Percentiles rank a stretch among this genome's conserved stretches.
These are phyloP conservation scores for Corythornis madagascariensis DNA, from an alignment of 2,113 vertebrate species.

Conservation along the genomic window DNA sequence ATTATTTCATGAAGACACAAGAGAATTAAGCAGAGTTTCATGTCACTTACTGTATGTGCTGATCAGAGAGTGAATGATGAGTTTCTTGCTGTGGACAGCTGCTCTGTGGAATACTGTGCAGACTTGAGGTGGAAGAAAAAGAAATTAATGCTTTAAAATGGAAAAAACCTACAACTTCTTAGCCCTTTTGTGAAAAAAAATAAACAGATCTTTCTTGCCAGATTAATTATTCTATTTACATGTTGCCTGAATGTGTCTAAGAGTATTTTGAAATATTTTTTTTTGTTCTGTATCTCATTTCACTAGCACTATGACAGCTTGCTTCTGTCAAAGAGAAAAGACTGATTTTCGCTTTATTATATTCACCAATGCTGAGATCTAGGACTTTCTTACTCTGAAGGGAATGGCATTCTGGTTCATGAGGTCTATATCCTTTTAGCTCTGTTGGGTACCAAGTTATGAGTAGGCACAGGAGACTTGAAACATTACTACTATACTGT, in stretches of 20 bases:
- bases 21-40: conserved; percentile 62
- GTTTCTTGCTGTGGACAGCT: conserved; percentile 42
- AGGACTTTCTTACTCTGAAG: not conserved
- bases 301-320: conserved; percentile 28
- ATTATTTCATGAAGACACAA: conserved; percentile 67
- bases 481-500: not conserved
- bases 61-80: conserved; percentile 68
- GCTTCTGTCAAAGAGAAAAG: conserved; percentile 26
- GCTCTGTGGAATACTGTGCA: conserved; percentile 26
- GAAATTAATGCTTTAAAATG: conserved; percentile 35
- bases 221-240: conserved; percentile 59
- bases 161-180: not conserved
- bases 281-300: conserved; percentile 35
- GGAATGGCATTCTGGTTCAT: not conserved
- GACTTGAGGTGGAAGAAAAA: conserved; percentile 47
- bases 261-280: not conserved
- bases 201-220: conserved; percentile 46
- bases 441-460: not conserved
- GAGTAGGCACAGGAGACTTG: not conserved
- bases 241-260: conserved; percentile 21
- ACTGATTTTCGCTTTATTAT: not conserved
- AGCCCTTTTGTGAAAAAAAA: not conserved
- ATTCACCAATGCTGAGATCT: not conserved
- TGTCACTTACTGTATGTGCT: conserved; percentile 57
- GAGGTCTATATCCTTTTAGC: not conserved